phyloP scores from a whole-genome alignment of 2,113 vertebrate genomes.

The Mola mola region DNA sequence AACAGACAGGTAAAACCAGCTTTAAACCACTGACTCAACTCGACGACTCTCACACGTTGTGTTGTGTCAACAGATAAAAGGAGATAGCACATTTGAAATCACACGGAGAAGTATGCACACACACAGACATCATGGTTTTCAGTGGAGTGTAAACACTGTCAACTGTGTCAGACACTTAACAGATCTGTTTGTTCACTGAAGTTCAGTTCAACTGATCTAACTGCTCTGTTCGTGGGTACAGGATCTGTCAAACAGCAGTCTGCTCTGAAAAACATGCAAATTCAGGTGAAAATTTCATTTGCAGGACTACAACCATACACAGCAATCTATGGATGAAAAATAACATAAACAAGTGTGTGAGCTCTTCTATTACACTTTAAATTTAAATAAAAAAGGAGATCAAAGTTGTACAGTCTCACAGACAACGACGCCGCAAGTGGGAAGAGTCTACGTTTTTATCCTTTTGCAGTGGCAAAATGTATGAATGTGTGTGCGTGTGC shows the following conservation, averaged over 20 bases:
- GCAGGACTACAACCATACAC: too few relatives aligned
- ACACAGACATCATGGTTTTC: not conserved
- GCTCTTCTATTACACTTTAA: too few relatives aligned
- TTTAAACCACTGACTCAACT: slow-evolving; percentile 63
- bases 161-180: slow-evolving; percentile 32
- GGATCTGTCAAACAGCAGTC: not conserved
- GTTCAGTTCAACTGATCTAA: slow-evolving; percentile 71
- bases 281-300: not conserved
- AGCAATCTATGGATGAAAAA: too few relatives aligned
- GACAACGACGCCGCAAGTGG: too few relatives aligned
- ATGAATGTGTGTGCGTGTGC: not conserved
- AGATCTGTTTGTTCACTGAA: slow-evolving; percentile 47
- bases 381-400: too few relatives aligned
- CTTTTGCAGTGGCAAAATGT: not conserved
- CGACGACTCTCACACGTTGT: slow-evolving; percentile 45
- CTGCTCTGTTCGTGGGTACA: slow-evolving; percentile 7
- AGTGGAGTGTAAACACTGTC: slow-evolving; percentile 34
- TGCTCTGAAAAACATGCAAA: not conserved
- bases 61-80: slow-evolving; percentile 71
- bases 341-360: too few relatives aligned
- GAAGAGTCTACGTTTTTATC: not conserved
- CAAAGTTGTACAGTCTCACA: not conserved
- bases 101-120: slow-evolving; percentile 21
- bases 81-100: slow-evolving; percentile 42
- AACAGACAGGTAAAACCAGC: slow-evolving; percentile 66